These are phyloP conservation scores for Heteractis magnifica DNA, from an alignment of 92 coral and sea anemone species.

Conservation along the genomic window DNA sequence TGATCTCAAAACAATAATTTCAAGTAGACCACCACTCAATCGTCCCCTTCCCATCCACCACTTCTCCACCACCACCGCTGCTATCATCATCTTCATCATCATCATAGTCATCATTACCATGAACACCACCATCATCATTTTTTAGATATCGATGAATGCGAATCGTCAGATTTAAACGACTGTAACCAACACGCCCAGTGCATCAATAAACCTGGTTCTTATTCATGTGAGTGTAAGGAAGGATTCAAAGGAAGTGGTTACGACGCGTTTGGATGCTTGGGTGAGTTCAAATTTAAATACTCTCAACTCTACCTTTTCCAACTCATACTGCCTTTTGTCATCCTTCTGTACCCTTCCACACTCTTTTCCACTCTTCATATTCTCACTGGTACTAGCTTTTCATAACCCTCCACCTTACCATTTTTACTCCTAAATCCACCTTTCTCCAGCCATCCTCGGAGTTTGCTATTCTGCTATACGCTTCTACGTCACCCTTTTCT, in stretches of 20 bases:
- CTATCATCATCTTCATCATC: too few species aligned
- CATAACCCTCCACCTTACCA: neutral
- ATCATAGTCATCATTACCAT: too few species aligned
- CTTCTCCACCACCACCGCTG: too few species aligned
- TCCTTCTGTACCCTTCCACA: neutral
- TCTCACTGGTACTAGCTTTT: neutral
- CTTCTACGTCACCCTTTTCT: too few species aligned
- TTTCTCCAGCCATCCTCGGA: too few species aligned
- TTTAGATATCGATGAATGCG: constrained; percentile 30
- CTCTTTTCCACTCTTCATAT: neutral
- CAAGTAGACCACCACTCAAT: too few species aligned
- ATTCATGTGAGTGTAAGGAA: constrained; percentile 16
- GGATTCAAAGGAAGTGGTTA: constrained; percentile 28
- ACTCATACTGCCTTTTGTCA: neutral
- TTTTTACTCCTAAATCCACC: too few species aligned
- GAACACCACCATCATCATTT: too few species aligned
- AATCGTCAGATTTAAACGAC: constrained; percentile 20
- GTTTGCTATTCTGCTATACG: too few species aligned
- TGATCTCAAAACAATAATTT: too few species aligned
- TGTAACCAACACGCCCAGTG: constrained; percentile 19
- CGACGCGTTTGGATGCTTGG: constrained; percentile 14
- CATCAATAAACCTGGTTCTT: constrained; percentile 19
- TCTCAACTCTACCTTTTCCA: too few species aligned
- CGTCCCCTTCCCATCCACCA: too few species aligned
- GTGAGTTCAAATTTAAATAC: neutral